These are phyloP conservation scores for Diarsia dahlii DNA, from an alignment of 2,888 invertebrate species.

Conservation along the genomic window DNA sequence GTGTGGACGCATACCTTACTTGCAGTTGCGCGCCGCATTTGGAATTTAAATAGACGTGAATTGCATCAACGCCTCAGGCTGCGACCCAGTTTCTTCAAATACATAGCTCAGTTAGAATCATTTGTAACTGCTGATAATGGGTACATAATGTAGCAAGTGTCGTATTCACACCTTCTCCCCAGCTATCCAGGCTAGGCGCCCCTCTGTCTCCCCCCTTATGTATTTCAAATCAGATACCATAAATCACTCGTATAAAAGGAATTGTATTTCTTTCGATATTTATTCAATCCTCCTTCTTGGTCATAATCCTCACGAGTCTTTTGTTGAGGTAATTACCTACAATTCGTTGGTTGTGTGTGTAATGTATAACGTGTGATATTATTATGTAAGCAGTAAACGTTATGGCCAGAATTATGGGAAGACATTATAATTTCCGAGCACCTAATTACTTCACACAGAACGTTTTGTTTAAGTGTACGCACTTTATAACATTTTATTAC, in stretches of 20 bases:
- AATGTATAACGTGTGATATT: constrained; percentile 30
- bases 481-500: constrained; percentile 17
- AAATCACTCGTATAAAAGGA: constrained; percentile 74
- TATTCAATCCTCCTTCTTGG: constrained; percentile 67
- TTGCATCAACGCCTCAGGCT: constrained; percentile 79
- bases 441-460: constrained; percentile 24
- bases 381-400: constrained; percentile 42
- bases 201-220: constrained; percentile 78
- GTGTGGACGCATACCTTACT: constrained; percentile 78
- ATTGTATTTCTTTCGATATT: constrained; percentile 70
- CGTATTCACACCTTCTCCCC: constrained; percentile 68
- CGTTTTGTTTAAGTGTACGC: constrained; percentile 16
- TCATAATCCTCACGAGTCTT: constrained; percentile 52
- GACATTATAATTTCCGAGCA: constrained; percentile 9
- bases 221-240: constrained; percentile 81
- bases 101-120: constrained; percentile 63
- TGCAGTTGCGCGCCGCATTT: constrained; percentile 87
- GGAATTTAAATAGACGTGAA: constrained; percentile 87
- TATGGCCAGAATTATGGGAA: constrained; percentile 21
- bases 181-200: constrained; percentile 75
- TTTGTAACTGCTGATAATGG: constrained; percentile 68
- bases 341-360: constrained; percentile 30
- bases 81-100: constrained; percentile 81
- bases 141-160: constrained; percentile 69
- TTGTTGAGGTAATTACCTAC: constrained; percentile 58